phyloP scores from a whole-genome alignment of 2,797 vertebrate species.

The Orestias chungarensis region DNA sequence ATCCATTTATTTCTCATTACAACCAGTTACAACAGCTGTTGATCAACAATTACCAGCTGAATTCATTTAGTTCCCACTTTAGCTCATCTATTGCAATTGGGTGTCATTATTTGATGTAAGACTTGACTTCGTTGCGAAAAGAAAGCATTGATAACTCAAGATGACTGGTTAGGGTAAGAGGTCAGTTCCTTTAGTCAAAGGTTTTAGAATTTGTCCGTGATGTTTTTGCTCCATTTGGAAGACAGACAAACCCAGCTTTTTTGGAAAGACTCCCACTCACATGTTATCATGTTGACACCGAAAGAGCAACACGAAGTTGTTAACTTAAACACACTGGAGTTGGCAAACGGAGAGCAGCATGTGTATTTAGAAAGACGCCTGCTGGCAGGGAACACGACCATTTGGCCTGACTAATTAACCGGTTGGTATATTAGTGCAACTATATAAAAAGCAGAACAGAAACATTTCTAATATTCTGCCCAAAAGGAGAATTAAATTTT shows the following conservation, averaged over 20 bases:
- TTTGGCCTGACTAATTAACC: background rate
- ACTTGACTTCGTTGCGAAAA: too few relatives aligned
- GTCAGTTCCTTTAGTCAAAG: too few relatives aligned
- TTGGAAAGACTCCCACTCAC: background rate
- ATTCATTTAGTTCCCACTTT: conserved; percentile 56
- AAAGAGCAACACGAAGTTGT: background rate
- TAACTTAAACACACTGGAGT: background rate
- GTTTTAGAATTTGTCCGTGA: too few relatives aligned
- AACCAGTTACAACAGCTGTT: background rate
- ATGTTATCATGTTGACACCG: background rate
- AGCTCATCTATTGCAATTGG: conserved; percentile 46
- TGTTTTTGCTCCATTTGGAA: background rate
- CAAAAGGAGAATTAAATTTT: background rate
- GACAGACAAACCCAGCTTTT: background rate
- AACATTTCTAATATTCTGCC: background rate
- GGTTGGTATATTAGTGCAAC: background rate
- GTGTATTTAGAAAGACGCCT: background rate
- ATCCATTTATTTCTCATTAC: conserved; percentile 1
- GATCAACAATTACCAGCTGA: conserved; percentile 9
- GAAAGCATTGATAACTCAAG: too few relatives aligned
- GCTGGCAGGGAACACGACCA: background rate
- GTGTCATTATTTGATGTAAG: conserved; percentile 53
- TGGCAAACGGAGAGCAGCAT: background rate
- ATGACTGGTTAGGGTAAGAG: too few relatives aligned
- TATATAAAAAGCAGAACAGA: background rate